phyloP scores from a whole-genome alignment of 53 echinoderm and acorn worm genomes.

The Pentamera pediparva region DNA sequence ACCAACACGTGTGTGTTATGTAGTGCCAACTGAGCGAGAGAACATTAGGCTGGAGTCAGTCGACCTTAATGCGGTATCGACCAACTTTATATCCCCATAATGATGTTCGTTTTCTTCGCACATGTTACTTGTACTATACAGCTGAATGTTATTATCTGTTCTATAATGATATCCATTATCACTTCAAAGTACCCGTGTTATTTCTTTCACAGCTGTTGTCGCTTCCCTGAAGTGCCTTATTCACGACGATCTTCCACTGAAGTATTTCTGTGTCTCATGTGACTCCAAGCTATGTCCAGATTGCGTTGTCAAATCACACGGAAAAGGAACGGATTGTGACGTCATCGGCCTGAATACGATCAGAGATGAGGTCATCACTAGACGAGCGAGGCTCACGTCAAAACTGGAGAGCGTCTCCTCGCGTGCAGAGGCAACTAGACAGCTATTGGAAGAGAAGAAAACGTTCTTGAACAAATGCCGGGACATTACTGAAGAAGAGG shows the following conservation, averaged over 20 bases:
- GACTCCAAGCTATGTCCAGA: constrained; percentile 13
- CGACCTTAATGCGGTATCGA: too few species aligned
- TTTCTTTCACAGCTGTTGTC: too few species aligned
- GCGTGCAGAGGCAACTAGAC: background rate
- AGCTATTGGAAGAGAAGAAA: background rate
- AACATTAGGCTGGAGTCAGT: too few species aligned
- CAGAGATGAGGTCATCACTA: background rate
- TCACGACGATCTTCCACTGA: constrained; percentile 1
- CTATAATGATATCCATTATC: too few species aligned
- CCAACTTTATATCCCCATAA: too few species aligned
- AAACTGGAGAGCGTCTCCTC: background rate
- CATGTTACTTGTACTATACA: too few species aligned
- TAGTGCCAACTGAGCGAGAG: too few species aligned
- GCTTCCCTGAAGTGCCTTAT: background rate
- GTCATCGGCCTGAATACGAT: background rate
- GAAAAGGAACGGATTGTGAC: background rate
- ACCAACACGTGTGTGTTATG: too few species aligned
- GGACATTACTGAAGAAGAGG: background rate
- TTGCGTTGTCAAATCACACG: background rate
- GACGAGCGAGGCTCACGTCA: background rate
- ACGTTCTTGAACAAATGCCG: background rate
- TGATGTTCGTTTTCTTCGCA: too few species aligned
- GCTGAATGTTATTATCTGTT: too few species aligned
- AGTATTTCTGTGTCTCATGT: constrained; percentile 19
- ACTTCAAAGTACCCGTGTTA: too few species aligned